Conservation (phyloP, 2,113 vertebrate species). For the Sphyrna mokarran region DNA sequence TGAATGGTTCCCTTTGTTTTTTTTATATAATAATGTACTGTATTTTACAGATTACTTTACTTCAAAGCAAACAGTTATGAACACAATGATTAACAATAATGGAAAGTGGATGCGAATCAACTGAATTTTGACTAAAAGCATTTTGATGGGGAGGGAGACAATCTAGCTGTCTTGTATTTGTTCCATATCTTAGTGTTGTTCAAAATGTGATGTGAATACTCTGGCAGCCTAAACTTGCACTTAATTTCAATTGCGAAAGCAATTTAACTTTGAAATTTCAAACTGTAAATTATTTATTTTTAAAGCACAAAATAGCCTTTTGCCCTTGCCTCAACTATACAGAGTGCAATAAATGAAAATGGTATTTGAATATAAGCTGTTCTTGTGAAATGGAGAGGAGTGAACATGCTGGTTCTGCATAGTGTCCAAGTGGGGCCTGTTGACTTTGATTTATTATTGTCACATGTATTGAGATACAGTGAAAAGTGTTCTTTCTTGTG, state of each 20-base stretch:
- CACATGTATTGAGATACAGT: too few relatives aligned
- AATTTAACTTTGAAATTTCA: not conserved
- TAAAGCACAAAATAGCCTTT: not conserved
- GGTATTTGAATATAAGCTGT: not conserved
- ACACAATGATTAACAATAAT: constrained; percentile 21
- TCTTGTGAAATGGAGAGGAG: not conserved
- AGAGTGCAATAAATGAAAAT: not conserved
- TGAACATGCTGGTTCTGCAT: not conserved
- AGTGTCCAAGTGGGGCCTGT: not conserved
- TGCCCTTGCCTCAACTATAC: not conserved
- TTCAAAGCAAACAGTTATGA: not conserved
- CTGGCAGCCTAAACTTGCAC: not conserved
- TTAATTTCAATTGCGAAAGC: not conserved
- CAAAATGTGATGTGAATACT: not conserved
- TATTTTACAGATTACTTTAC: constrained; percentile 28
- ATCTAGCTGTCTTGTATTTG: not conserved
- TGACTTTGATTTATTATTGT: too few relatives aligned
- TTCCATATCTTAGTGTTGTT: not conserved
- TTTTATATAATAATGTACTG: constrained; percentile 7
- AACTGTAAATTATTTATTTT: not conserved
- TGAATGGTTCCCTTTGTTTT: constrained; percentile 16
- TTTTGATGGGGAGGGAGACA: not conserved
- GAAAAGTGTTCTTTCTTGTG: too few relatives aligned
- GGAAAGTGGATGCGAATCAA: constrained; percentile 20
- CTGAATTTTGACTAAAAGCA: not conserved